phyloP scores from a whole-genome alignment of 2,113 vertebrate species.

The Channa maculata region DNA sequence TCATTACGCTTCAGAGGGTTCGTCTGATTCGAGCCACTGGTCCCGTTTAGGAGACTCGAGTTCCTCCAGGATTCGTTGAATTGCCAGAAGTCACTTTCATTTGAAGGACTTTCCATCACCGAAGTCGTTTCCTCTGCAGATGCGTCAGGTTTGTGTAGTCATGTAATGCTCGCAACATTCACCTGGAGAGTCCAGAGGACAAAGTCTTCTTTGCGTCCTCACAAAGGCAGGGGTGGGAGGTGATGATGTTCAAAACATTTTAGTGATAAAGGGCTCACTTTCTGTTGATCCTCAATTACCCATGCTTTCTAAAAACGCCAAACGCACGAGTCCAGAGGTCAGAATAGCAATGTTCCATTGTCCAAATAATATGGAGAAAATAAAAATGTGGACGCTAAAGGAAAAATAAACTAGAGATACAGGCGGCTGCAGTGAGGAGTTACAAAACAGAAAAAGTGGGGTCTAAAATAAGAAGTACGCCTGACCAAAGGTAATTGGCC shows the following conservation, averaged over 20 bases:
- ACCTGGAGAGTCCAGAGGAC: no score
- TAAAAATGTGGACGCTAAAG: not conserved
- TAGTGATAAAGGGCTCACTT: not conserved
- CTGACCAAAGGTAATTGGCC: not conserved
- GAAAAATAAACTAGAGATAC: not conserved
- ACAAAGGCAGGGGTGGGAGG: conserved; percentile 13
- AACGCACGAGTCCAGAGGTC: not conserved
- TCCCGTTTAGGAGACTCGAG: conserved; percentile 75
- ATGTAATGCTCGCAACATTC: no score
- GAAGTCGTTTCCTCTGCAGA: conserved; percentile 7
- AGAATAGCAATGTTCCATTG: not conserved
- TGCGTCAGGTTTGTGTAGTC: not conserved
- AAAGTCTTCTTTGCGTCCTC: conserved; percentile 42
- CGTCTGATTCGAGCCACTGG: conserved; percentile 81
- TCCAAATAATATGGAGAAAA: conserved; percentile 1
- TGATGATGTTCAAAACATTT: conserved; percentile 21
- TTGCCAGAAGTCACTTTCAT: conserved; percentile 74
- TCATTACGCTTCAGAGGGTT: conserved; percentile 91
- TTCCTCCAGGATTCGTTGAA: conserved; percentile 84
- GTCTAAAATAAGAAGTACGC: not conserved
- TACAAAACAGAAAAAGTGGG: not conserved
- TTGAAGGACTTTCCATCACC: conserved; percentile 77
- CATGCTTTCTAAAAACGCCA: conserved; percentile 10
- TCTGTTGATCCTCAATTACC: conserved; percentile 10
- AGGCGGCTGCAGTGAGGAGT: not conserved